Base-by-base conservation (phyloP, 2,888 invertebrate species). In the Hyles lineata region DNA sequence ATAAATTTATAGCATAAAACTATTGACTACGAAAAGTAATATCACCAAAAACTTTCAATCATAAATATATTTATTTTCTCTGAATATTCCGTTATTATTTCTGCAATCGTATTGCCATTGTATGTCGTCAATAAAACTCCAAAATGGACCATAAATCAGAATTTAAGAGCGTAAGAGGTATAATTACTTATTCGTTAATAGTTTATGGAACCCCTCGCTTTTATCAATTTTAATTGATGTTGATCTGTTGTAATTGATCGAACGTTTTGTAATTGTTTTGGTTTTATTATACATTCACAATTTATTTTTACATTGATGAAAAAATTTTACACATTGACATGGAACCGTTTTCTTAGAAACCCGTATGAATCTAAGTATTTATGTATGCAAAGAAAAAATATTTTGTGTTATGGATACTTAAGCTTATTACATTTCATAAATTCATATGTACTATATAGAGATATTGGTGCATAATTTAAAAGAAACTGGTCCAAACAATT, bases 171-270 rank as follows among this genome's bases (percentile, higher is more conserved):
- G 50, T 67, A 72, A 62, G 43, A 67, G 67, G 55, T 67, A 72
- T 72, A 58, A 72, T 67, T 72, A 55, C 9, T 55, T 35, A 58
- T 72, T 58, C 17, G 58, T 72, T 58, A 67, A 58, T 67, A 35
- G 55, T 72, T 72, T 72, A 67, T 61, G 23, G 50, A 25, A 62
- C 50, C 70, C 61, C 32, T 70, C 21, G 35, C 70, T 70, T 73
- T 73, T 73, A 73, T 73, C 71, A 71, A 59, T 67, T 67, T 74
- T 74, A 74, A 74, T 74, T 74, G 74, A 52, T 69, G 60, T 71
- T 67, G 60, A 69, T 74, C 59, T 74, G 32, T 71, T 61, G 58
- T 60, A 71, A 74, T 74, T 74, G 71, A 52, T 74, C 29, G 67
- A 71, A 59, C 32, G 71, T 74, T 61, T 60, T 35, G 50, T 74